phyloP scores from a whole-genome alignment of 2,113 vertebrate species.

The Cnemophilus loriae region DNA sequence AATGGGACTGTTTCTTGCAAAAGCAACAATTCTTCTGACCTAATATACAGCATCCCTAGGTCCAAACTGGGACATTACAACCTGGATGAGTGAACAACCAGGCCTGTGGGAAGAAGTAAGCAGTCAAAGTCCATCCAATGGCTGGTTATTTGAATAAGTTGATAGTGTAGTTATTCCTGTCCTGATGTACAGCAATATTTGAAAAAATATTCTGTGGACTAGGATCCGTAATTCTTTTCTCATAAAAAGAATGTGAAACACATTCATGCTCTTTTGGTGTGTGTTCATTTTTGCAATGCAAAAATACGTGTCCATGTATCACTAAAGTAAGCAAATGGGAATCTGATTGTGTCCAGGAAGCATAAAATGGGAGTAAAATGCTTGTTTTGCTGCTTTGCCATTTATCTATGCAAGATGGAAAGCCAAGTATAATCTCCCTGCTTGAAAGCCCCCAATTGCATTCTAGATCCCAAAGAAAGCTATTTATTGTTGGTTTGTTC shows the following conservation, averaged over 20 bases:
- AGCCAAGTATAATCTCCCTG: background rate
- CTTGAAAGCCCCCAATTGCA: background rate
- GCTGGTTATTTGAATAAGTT: background rate
- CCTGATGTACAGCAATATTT: background rate
- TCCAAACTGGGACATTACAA: background rate
- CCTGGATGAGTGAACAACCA: background rate
- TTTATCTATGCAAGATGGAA: background rate
- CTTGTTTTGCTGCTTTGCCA: background rate
- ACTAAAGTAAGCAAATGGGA: background rate
- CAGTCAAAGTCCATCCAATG: background rate
- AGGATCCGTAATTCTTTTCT: background rate
- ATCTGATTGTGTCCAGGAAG: background rate
- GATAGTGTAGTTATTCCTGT: background rate
- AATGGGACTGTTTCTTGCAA: background rate
- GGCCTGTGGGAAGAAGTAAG: background rate
- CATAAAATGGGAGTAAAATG: background rate
- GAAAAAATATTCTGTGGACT: background rate
- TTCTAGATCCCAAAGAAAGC: background rate
- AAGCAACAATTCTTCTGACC: background rate
- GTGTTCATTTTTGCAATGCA: background rate
- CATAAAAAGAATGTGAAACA: background rate
- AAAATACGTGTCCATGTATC: background rate
- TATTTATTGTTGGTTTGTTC: background rate
- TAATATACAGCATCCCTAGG: background rate
- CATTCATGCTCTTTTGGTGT: accelerated